phyloP scores from a whole-genome alignment of 2,113 vertebrate genomes.

The Narcine bancroftii region DNA sequence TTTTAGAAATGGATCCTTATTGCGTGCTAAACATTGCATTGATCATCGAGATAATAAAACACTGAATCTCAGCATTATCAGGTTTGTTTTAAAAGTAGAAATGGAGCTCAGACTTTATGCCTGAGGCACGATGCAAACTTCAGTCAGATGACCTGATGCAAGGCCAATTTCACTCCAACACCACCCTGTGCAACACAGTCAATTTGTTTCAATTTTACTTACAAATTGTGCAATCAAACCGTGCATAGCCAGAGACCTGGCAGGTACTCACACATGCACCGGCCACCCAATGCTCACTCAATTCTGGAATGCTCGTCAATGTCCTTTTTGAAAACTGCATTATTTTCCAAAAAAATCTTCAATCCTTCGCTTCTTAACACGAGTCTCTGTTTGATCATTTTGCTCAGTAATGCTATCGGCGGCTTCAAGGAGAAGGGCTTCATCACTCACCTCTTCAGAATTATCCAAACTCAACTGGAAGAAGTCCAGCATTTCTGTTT shows the following conservation, averaged over 20 bases:
- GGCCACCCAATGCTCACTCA: too few relatives aligned
- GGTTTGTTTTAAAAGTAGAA: not conserved
- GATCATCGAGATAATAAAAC: not conserved
- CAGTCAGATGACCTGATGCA: not conserved
- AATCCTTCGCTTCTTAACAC: slow-evolving; percentile 51
- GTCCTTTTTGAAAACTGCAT: not conserved
- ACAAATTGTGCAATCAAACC: not conserved
- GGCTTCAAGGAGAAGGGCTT: slow-evolving; percentile 57
- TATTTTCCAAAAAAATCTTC: slow-evolving; percentile 43
- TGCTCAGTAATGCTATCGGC: slow-evolving; percentile 40
- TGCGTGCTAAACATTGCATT: not conserved
- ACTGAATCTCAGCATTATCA: not conserved
- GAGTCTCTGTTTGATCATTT: slow-evolving; percentile 40
- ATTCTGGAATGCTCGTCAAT: too few relatives aligned
- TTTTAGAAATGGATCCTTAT: not conserved
- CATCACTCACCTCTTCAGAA: slow-evolving; percentile 53
- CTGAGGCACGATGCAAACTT: not conserved
- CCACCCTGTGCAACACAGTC: not conserved
- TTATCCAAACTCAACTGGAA: slow-evolving; percentile 71
- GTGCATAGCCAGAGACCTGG: too few relatives aligned
- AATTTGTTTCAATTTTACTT: not conserved
- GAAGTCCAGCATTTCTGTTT: slow-evolving; percentile 71
- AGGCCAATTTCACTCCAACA: not conserved
- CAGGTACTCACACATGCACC: too few relatives aligned
- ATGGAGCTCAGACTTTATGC: not conserved